Evolutionary conservation across 2,113 vertebrate species (phyloP).

Genomic region (Azemiops feae): DNA sequence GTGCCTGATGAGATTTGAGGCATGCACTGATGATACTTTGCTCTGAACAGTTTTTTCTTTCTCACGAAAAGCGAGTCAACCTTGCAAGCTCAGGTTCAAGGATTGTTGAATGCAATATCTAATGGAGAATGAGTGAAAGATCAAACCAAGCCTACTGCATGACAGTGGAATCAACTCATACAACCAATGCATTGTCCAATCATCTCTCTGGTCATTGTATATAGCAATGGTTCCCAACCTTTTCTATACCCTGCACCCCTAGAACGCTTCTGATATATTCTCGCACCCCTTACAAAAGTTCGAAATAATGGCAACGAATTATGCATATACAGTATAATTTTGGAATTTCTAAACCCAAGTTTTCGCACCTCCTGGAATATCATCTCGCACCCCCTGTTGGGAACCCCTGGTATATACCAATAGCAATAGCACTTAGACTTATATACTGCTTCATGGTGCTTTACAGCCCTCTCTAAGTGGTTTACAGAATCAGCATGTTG

Average conservation of each 20-base stretch:
- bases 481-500: not conserved
- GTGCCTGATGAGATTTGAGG: not conserved
- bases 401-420: not conserved
- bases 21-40: not conserved
- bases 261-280: too few species aligned
- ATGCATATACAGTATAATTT: too few species aligned
- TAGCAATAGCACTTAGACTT: not conserved
- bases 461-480: not conserved
- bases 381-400: too few species aligned
- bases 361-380: too few species aligned
- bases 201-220: not conserved
- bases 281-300: too few species aligned
- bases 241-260: too few species aligned
- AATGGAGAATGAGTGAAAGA: not conserved
- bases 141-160: not conserved
- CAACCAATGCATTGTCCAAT: not conserved
- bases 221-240: not conserved
- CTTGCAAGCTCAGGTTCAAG: not conserved
- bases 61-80: not conserved
- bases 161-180: not conserved
- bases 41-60: not conserved
- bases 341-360: too few species aligned
- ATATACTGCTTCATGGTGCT: not conserved
- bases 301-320: too few species aligned
- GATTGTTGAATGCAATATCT: not conserved